A percentile compares a stretch with the other conserved stretches of the same genome.
phyloP scores from a whole-genome alignment of 2,797 vertebrate species.

The Pyrrhura leucotis region DNA sequence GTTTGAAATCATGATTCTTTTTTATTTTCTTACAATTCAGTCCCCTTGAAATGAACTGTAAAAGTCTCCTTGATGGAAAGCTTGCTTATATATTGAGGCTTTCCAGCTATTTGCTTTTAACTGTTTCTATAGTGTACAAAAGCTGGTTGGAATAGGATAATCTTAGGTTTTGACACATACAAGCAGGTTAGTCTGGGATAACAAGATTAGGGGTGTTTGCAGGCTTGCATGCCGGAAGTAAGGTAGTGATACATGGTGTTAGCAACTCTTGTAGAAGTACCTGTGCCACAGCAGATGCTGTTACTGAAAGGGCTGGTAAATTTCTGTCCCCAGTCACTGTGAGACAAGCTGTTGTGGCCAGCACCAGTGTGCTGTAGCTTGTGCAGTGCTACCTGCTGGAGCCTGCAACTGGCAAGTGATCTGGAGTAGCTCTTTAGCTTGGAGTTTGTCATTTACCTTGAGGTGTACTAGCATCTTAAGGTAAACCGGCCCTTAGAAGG shows the following conservation, averaged over 20 bases:
- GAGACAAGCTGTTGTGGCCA: neutral
- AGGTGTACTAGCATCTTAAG: neutral
- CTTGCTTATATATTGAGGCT: neutral
- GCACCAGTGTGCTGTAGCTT: accelerated
- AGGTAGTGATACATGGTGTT: accelerated
- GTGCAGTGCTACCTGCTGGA: accelerated
- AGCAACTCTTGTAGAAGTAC: neutral
- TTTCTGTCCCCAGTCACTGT: neutral
- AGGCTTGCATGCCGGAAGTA: neutral
- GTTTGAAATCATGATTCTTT: neutral
- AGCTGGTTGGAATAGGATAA: conserved; percentile 32
- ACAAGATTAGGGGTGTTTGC: conserved; percentile 27
- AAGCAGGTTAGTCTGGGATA: conserved; percentile 28
- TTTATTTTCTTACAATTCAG: neutral
- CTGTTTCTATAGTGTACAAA: neutral
- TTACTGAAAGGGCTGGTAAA: neutral
- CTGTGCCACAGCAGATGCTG: neutral
- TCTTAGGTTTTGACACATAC: conserved; percentile 41
- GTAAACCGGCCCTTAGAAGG: neutral
- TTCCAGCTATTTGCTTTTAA: conserved; percentile 43
- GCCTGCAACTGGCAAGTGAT: neutral
- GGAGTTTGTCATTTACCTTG: neutral
- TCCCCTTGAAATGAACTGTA: neutral
- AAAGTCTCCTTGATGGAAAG: conserved; percentile 8
- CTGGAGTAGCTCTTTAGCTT: neutral